phyloP scores from a whole-genome alignment of 2,113 vertebrate genomes.

The Hystrix cristata region DNA sequence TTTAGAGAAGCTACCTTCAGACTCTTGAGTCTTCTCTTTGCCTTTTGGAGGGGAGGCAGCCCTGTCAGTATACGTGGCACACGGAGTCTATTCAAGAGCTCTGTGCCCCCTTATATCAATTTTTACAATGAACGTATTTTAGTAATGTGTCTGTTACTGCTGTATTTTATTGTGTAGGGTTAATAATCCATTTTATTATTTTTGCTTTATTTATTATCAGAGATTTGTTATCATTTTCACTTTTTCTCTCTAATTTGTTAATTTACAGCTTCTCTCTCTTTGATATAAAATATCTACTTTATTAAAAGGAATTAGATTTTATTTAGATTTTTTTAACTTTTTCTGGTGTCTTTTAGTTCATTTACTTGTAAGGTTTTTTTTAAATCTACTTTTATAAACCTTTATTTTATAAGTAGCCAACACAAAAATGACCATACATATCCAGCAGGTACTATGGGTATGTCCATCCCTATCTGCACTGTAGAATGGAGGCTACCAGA shows the following conservation, averaged over 20 bases:
- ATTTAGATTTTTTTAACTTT: background rate
- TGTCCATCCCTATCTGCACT: background rate
- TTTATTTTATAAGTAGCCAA: background rate
- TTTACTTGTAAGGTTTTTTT: background rate
- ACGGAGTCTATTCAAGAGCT: background rate
- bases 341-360: background rate
- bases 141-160: background rate
- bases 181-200: background rate
- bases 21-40: background rate
- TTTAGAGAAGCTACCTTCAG: background rate
- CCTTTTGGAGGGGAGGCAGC: background rate
- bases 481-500: no score
- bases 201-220: background rate
- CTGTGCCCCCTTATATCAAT: background rate
- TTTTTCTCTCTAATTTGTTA: background rate
- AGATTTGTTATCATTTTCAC: background rate
- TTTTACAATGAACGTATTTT: background rate
- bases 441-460: background rate
- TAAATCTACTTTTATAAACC: background rate
- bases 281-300: background rate
- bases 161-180: background rate
- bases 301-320: background rate
- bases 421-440: background rate
- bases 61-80: no score
- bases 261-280: background rate